Percentiles rank a stretch among this genome's conserved stretches.
These are phyloP conservation scores for Sebastes kiyomatsui DNA, from an alignment of 2,797 vertebrate genomes.

Conservation along the genomic window DNA sequence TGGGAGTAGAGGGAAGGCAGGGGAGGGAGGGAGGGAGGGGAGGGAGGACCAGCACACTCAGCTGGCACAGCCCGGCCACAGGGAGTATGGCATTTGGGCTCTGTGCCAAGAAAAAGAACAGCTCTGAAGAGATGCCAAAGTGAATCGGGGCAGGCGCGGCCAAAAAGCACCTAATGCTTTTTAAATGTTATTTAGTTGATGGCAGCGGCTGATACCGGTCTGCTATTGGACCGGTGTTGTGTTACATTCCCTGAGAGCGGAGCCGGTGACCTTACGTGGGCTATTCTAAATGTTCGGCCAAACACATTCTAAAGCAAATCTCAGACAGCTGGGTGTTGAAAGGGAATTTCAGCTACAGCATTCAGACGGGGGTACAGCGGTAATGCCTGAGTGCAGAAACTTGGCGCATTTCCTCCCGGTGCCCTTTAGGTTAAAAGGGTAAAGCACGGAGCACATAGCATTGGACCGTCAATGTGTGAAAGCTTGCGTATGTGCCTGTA, in stretches of 20 bases:
- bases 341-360: slow-evolving; percentile 66
- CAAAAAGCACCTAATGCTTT: slow-evolving; percentile 80
- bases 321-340: slow-evolving; percentile 75
- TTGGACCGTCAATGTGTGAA: slow-evolving; percentile 51
- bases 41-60: slow-evolving; percentile 63
- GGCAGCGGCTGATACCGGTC: slow-evolving; percentile 67
- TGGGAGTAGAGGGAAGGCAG: neutral
- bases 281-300: slow-evolving; percentile 66
- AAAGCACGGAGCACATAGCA: slow-evolving; percentile 48
- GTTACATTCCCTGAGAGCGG: slow-evolving; percentile 66
- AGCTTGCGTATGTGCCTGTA: slow-evolving; percentile 32
- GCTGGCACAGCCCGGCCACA: slow-evolving; percentile 72
- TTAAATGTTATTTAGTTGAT: slow-evolving; percentile 84
- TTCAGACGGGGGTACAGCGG: slow-evolving; percentile 43
- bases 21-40: slow-evolving; percentile 15
- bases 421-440: slow-evolving; percentile 69
- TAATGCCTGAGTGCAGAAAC: slow-evolving; percentile 47
- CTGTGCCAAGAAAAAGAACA: slow-evolving; percentile 76
- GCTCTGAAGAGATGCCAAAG: slow-evolving; percentile 75
- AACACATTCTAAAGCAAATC: slow-evolving; percentile 72
- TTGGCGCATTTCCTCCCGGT: slow-evolving; percentile 47
- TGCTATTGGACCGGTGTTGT: slow-evolving; percentile 56
- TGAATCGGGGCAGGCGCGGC: slow-evolving; percentile 51
- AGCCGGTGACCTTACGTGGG: slow-evolving; percentile 71
- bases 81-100: slow-evolving; percentile 76